Evolutionary conservation across 2,888 invertebrate species (phyloP).

Genomic region (Aelia acuminata): DNA sequence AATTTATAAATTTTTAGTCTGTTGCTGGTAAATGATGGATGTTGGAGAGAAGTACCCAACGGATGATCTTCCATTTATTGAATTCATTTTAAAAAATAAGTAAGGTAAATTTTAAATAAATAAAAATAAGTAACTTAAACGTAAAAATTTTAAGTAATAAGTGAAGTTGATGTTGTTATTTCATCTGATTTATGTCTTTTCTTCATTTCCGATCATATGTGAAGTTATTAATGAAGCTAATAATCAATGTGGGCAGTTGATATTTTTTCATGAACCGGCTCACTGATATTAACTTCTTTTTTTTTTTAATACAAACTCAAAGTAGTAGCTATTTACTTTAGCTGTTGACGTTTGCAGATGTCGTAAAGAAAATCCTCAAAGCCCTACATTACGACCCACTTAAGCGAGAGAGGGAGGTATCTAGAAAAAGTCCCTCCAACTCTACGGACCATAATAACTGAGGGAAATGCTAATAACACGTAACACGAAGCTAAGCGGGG

Average conservation of each 20-base stretch:
- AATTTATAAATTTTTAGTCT: too few species aligned
- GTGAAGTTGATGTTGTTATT: background rate
- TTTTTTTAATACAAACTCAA: background rate
- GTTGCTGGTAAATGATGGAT: too few species aligned
- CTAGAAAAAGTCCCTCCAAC: background rate
- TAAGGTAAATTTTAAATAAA: too few species aligned
- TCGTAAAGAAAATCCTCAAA: slow-evolving; percentile 1
- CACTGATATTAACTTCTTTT: background rate
- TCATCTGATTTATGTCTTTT: too few species aligned
- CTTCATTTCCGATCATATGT: background rate
- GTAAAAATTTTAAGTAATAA: too few species aligned
- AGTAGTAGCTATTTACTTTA: background rate
- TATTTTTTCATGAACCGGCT: background rate
- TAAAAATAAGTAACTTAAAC: too few species aligned
- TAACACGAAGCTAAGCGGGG: slow-evolving; percentile 23
- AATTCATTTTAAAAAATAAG: too few species aligned
- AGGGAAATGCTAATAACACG: slow-evolving; percentile 26
- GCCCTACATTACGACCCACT: slow-evolving; percentile 3
- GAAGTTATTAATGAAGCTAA: too few species aligned
- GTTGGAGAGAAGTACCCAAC: too few species aligned
- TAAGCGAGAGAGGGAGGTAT: background rate
- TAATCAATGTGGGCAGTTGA: too few species aligned
- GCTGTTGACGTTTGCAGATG: background rate
- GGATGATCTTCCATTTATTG: too few species aligned
- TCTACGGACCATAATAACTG: background rate